Evolutionary conservation across 2,888 invertebrate species (phyloP).

Genomic region (Protodeltote pygarga): DNA sequence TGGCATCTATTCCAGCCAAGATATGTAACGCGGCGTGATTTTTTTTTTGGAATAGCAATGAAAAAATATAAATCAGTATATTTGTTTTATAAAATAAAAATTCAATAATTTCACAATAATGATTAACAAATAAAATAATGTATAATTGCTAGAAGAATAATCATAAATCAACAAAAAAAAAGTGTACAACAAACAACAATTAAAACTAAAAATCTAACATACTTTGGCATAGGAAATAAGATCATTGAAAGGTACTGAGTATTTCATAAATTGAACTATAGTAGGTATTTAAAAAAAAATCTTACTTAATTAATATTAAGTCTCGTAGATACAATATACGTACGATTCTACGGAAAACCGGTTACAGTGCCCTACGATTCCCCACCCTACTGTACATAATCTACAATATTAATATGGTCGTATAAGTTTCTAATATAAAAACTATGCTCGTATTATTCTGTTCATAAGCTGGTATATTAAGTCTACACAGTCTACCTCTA

Average conservation of each 20-base stretch:
- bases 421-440: conserved; percentile 80
- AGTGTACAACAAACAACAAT: conserved; percentile 19
- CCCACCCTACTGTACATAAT: conserved; percentile 59
- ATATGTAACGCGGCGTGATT: neutral
- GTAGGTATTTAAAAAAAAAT: conserved; percentile 38
- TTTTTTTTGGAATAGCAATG: conserved; percentile 11
- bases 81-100: conserved; percentile 48
- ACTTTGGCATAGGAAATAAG: conserved; percentile 48
- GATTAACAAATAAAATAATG: conserved; percentile 34
- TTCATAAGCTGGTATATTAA: conserved; percentile 76
- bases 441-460: conserved; percentile 76
- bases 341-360: conserved; percentile 53
- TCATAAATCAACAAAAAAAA: conserved; percentile 27
- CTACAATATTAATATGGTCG: conserved; percentile 62
- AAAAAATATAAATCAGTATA: conserved; percentile 42
- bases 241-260: conserved; percentile 36
- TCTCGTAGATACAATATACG: conserved; percentile 42
- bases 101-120: conserved; percentile 32
- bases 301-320: conserved; percentile 25
- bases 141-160: conserved; percentile 28
- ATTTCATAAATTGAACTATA: conserved; percentile 32
- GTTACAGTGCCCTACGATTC: conserved; percentile 55
- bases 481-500: conserved; percentile 67
- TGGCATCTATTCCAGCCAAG: neutral
- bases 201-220: conserved; percentile 28